Percentiles rank a stretch among this genome's conserved stretches.
Evolutionary conservation across 2,888 invertebrate genomes (phyloP).

Genomic region (Celastrina argiolus): DNA sequence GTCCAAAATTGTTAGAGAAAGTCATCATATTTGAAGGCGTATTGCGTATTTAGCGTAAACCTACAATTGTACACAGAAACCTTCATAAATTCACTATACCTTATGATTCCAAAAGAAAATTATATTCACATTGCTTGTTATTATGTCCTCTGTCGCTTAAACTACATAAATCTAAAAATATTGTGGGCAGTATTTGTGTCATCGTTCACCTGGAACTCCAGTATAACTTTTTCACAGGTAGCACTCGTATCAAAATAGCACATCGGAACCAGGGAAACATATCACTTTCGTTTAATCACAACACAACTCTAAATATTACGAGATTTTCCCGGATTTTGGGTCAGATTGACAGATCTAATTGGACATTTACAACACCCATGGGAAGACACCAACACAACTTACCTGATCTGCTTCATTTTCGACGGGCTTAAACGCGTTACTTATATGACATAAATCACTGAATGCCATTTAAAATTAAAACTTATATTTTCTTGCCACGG

Average conservation of each 20-base stretch:
- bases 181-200: slow-evolving; percentile 69
- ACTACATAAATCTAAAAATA: slow-evolving; percentile 75
- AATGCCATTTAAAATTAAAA: slow-evolving; percentile 77
- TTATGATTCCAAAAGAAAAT: not conserved
- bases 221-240: slow-evolving; percentile 28
- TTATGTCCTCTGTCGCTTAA: slow-evolving; percentile 65
- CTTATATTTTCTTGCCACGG: slow-evolving; percentile 72
- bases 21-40: slow-evolving; percentile 42
- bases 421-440: slow-evolving; percentile 73
- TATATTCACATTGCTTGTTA: slow-evolving; percentile 43
- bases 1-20: slow-evolving; percentile 48
- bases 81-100: not conserved
- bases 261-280: slow-evolving; percentile 24
- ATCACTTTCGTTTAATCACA: slow-evolving; percentile 32
- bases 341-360: slow-evolving; percentile 69
- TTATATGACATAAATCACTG: slow-evolving; percentile 76
- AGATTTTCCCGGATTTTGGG: slow-evolving; percentile 65
- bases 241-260: slow-evolving; percentile 17
- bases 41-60: slow-evolving; percentile 32
- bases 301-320: slow-evolving; percentile 46
- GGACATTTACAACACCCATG: slow-evolving; percentile 68
- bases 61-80: not conserved
- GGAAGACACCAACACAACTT: slow-evolving; percentile 57
- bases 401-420: slow-evolving; percentile 76
- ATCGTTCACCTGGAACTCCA: slow-evolving; percentile 50